These are phyloP conservation scores for Leptestheria dahalacensis DNA, from an alignment of 1,140 invertebrate species.

Conservation along the genomic window DNA sequence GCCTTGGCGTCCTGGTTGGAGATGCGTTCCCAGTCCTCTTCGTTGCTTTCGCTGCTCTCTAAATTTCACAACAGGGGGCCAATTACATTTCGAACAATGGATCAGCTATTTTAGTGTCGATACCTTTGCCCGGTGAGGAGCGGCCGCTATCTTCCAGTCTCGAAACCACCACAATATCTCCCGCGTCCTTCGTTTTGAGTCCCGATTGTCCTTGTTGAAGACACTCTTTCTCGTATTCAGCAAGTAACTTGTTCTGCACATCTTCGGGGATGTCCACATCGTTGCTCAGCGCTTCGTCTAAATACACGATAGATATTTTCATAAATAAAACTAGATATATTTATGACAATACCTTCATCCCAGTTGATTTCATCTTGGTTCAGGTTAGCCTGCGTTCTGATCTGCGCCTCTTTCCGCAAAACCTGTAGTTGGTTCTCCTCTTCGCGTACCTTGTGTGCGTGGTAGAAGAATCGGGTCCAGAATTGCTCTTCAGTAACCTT, in stretches of 20 bases:
- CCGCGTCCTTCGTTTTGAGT: conserved; percentile 4
- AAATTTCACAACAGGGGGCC: too few species aligned
- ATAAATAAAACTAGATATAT: neutral
- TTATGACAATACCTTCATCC: conserved; percentile 17
- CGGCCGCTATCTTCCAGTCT: conserved; percentile 2
- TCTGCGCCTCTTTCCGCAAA: conserved; percentile 21
- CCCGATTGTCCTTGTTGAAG: neutral
- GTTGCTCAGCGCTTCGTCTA: conserved; percentile 11
- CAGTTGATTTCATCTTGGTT: conserved; percentile 14
- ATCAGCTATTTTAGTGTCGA: too few species aligned
- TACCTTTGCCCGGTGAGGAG: conserved; percentile 7
- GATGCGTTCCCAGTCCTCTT: neutral
- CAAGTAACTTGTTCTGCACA: conserved; percentile 9
- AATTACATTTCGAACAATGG: too few species aligned
- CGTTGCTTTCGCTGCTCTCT: neutral
- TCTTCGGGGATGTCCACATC: conserved; percentile 16
- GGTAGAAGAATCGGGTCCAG: conserved; percentile 34
- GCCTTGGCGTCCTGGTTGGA: neutral
- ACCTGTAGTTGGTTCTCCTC: conserved; percentile 28
- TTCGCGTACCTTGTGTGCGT: conserved; percentile 27
- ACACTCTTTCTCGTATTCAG: conserved; percentile 16
- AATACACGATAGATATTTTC: neutral
- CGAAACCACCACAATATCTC: conserved; percentile 5
- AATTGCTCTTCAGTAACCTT: conserved; percentile 31
- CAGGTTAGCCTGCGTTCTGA: neutral